phyloP scores from a whole-genome alignment of 2,888 invertebrate species.

The Eilema caniola region DNA sequence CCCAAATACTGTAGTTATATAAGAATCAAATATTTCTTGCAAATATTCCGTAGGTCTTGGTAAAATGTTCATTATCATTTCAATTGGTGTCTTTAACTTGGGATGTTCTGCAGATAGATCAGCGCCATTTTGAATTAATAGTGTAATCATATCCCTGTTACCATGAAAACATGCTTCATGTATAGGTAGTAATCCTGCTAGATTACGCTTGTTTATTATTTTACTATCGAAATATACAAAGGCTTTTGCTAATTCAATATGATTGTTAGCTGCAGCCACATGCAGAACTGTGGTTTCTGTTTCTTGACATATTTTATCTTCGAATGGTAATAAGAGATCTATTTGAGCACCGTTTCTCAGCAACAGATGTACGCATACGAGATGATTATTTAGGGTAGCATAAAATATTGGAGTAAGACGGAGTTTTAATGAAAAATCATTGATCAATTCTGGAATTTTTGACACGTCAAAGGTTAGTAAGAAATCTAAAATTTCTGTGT shows the following conservation, averaged over 20 bases:
- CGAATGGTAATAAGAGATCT: slow-evolving; percentile 2
- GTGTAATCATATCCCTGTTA: slow-evolving; percentile 79
- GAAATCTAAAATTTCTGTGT: slow-evolving; percentile 42
- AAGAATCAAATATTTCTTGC: slow-evolving; percentile 77
- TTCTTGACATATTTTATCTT: slow-evolving; percentile 12
- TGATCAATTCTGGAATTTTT: slow-evolving; percentile 55
- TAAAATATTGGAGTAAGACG: slow-evolving; percentile 28
- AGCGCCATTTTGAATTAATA: slow-evolving; percentile 68
- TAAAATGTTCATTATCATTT: slow-evolving; percentile 72
- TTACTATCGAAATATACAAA: slow-evolving; percentile 64
- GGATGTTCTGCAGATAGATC: slow-evolving; percentile 46
- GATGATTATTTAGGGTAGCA: slow-evolving; percentile 29
- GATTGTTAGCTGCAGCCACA: slow-evolving; percentile 70
- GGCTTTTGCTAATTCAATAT: slow-evolving; percentile 59
- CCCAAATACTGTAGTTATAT: slow-evolving; percentile 70
- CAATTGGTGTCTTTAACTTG: slow-evolving; percentile 62
- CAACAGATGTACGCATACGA: slow-evolving; percentile 15
- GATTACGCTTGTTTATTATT: slow-evolving; percentile 49
- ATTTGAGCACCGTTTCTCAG: slow-evolving; percentile 58
- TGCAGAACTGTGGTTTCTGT: slow-evolving; percentile 61
- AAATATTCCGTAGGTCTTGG: slow-evolving; percentile 80
- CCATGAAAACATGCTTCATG: slow-evolving; percentile 74
- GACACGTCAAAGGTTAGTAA: slow-evolving; percentile 48
- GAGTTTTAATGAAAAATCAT: background rate
- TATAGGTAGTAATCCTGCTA: slow-evolving; percentile 38